Conservation (phyloP, 2,797 vertebrate genomes). For the Linurgus olivaceus region DNA sequence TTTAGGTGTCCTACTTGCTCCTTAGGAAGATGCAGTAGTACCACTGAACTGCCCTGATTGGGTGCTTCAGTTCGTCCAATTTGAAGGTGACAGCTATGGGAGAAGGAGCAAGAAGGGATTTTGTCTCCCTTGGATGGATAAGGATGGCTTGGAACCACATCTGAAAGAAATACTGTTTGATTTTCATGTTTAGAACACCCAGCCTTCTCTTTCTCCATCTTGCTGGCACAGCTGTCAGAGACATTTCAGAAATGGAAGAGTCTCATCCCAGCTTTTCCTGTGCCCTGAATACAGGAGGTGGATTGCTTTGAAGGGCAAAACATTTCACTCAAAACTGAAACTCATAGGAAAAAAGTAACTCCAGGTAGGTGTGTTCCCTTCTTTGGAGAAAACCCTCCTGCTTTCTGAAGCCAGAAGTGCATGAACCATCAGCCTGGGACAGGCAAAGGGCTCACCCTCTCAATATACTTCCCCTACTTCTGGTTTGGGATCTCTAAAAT, state of each 20-base stretch:
- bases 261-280: not conserved
- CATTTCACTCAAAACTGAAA: not conserved
- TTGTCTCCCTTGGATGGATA: not conserved
- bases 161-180: not conserved
- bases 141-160: not conserved
- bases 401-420: not conserved
- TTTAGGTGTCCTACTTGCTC: not conserved
- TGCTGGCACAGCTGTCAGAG: not conserved
- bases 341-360: not conserved
- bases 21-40: not conserved
- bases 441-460: not conserved
- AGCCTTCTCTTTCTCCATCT: not conserved
- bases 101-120: not conserved
- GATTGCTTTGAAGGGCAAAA: not conserved
- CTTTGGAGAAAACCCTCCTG: not conserved
- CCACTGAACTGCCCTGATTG: not conserved
- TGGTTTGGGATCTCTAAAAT: not conserved
- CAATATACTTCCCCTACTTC: rapidly evolving
- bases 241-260: not conserved
- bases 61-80: not conserved
- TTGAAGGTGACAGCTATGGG: not conserved
- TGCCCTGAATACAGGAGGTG: not conserved
- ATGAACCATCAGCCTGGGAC: rapidly evolving
- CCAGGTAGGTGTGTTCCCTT: not conserved
- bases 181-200: not conserved